Evolutionary conservation across 2,888 invertebrate genomes (phyloP).

Genomic region (Philopedon plagiatum): DNA sequence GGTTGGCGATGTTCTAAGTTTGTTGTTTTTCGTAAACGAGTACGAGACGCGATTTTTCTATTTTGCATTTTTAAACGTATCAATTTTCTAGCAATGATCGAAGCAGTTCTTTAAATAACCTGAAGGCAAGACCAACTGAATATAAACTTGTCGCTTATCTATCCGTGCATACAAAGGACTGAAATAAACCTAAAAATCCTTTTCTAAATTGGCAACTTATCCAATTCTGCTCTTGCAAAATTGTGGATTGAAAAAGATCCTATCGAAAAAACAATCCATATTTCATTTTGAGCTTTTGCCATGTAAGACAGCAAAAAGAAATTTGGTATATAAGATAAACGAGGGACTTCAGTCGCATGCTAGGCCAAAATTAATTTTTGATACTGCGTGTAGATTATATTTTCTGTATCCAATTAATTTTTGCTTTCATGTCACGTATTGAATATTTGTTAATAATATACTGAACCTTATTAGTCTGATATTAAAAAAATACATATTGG

Average conservation of each 20-base stretch:
- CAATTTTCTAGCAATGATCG: background rate
- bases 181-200: conserved; percentile 60
- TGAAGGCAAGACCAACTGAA: conserved; percentile 49
- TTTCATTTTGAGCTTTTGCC: conserved; percentile 61
- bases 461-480: conserved; percentile 14
- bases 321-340: conserved; percentile 54
- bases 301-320: conserved; percentile 60
- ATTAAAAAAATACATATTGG: background rate
- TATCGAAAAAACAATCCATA: conserved; percentile 62
- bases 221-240: conserved; percentile 57
- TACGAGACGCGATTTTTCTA: too few relatives aligned
- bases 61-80: background rate
- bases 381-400: conserved; percentile 35
- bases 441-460: conserved; percentile 26
- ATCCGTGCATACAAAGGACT: conserved; percentile 55
- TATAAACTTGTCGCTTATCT: conserved; percentile 58
- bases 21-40: too few relatives aligned
- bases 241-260: conserved; percentile 55
- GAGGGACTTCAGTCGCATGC: conserved; percentile 54
- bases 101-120: conserved; percentile 4
- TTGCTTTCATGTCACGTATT: conserved; percentile 38
- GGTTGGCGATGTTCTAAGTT: too few relatives aligned
- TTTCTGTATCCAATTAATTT: conserved; percentile 40
- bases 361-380: conserved; percentile 47
- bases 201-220: conserved; percentile 56